A percentile compares a stretch with the other conserved stretches of the same genome.
Conservation (phyloP, 2,797 vertebrate species). For the Sebastes kiyomatsui region DNA sequence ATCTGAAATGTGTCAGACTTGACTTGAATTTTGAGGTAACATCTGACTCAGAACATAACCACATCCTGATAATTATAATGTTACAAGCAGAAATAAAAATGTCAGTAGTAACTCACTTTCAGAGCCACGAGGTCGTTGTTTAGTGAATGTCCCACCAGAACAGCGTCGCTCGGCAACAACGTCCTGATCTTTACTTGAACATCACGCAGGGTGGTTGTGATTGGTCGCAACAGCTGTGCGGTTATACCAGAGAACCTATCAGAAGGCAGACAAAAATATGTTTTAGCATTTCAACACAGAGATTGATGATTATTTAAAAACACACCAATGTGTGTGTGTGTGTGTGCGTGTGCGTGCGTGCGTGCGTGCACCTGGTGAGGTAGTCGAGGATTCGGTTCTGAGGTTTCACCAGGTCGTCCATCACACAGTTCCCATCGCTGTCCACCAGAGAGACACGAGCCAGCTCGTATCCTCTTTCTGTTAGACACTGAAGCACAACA, state of each 20-base stretch:
- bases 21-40: neutral
- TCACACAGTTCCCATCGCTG: conserved; percentile 81
- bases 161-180: conserved; percentile 86
- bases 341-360: neutral
- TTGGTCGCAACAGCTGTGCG: conserved; percentile 79
- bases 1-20: too few species aligned
- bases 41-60: neutral
- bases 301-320: neutral
- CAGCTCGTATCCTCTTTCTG: conserved; percentile 84
- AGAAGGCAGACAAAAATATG: neutral
- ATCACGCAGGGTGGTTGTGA: conserved; percentile 85
- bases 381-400: conserved; percentile 82
- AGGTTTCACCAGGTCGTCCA: conserved; percentile 90
- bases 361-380: conserved; percentile 81
- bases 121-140: conserved; percentile 87
- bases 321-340: neutral
- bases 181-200: conserved; percentile 82
- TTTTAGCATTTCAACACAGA: neutral
- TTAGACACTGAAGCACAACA: conserved; percentile 84
- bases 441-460: conserved; percentile 88
- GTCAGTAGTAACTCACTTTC: conserved; percentile 78
- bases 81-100: neutral
- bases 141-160: conserved; percentile 92
- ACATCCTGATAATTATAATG: neutral
- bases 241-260: conserved; percentile 92